Base-by-base conservation (phyloP, 2,113 vertebrate species). In the Prionailurus bengalensis region DNA sequence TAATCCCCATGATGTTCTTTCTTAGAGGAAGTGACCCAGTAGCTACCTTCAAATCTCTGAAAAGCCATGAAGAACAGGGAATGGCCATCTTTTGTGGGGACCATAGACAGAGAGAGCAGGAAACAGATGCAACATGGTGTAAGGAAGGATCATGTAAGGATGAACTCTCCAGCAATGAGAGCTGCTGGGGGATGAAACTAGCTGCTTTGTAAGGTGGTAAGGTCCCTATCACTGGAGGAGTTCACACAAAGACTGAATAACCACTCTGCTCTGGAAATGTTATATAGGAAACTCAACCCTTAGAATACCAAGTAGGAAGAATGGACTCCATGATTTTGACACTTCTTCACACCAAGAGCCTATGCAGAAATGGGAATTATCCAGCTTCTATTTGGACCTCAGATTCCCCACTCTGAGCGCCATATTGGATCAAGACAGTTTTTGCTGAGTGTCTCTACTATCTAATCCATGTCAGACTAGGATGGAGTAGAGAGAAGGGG, bases 271-370 rank as follows among this genome's bases (percentile, higher is more conserved):
- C 78, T 71, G 78, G 45, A 63, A 65, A 61, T 36, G 79, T 55
- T 36, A n/a, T 8, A 61, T 29, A 88, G 93, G 78, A 95, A 97
- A 97, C n/a, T 74, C 53, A 89, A 25, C n/a, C 51, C 31, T 42
- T 55, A 58, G 82, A 79, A 6, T 51, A 65, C 23, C n/a, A 68
- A 94, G 73, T 55, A 63, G 85, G 17, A 91, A 81, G 82, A 73
- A 68, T 7, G 36, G 53, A 11, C 71, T 55, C n/a, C 53, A 4
- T 10, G 61, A 55, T 36, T 65, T 29, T 68, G 16, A 25, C 12
- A 48, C 17, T 86, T 58, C 55, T 65, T 92, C 70, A 88, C 19
- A 73, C 36, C 78, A 80, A 61, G 73, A 89, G 36, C 74, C 48
- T 45, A 2, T 23, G 25, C 48, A 25, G n/a, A 80, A 29, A 31